Evolutionary conservation across 2,888 invertebrate genomes (phyloP), one percentile per base, ranked within the genome.

Genomic region (Enoplolaimus lenunculus): DNA sequence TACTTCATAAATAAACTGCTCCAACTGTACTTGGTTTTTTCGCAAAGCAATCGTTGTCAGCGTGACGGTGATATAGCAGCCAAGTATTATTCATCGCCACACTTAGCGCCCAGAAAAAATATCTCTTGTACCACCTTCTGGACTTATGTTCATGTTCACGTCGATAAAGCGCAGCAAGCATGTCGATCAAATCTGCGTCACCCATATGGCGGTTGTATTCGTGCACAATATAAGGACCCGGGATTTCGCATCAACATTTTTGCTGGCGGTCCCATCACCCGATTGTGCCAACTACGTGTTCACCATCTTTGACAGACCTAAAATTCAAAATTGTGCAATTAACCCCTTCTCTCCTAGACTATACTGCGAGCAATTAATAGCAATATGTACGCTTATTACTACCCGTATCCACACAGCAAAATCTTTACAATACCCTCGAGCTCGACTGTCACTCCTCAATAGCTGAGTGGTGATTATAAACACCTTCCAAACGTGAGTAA

Each of bases 121-220:
- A 29, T 21, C 67, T 71, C 60, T 65, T 64, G 31, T 71, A 71
- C 72, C 72, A 71, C 33, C 66, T 34, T 21, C 35, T 33, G 59
- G 69, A 64, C 29, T 68, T 72, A 30, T 68, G 30, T 21, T 45
- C 45, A 7, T 13, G 21, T 31, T 34, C 33, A 29, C 59, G 34
- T 16, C 72, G 66, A 35, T 71, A 72, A 1, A 69, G 30, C 21
- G 68, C 2, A 26, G 66, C 30, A 29, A 73, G 34, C 72, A 72
- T 73, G 35, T 72, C 72, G 16, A n/a, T 73, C 31, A 69, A 59
- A n/a, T 72, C 72, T 16, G 68, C 72, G 1, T 72, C 72, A 16
- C 72, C 72, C 72, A 72, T 72, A 16, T 66, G 45, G 16, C 35
- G 30, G 62, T 72, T 72, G 64, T 72, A 70, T 59, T 72, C 72